Evolutionary conservation across 2,113 vertebrate species (phyloP).

Genomic region (Misgurnus mizolepis): DNA sequence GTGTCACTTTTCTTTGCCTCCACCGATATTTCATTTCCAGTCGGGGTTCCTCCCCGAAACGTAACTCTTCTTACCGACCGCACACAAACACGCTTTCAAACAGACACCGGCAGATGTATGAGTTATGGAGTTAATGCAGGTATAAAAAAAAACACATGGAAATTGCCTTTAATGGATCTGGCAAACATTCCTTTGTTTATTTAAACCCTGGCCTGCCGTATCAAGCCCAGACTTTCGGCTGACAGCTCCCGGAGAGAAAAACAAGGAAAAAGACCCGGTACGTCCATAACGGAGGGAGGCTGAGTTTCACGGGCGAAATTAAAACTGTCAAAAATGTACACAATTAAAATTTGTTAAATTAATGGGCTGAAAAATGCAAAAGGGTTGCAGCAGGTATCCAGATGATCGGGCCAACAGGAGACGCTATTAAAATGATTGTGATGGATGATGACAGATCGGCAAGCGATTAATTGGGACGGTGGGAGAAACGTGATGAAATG

Average conservation of each 20-base stretch:
- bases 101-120: constrained; percentile 36
- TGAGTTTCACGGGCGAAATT: constrained; percentile 68
- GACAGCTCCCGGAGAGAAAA: constrained; percentile 50
- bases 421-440: constrained; percentile 80
- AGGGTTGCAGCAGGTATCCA: constrained; percentile 77
- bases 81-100: constrained; percentile 28
- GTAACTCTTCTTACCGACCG: constrained; percentile 2
- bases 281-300: constrained; percentile 56
- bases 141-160: constrained; percentile 15
- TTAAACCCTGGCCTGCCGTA: constrained; percentile 33
- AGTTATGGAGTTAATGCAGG: constrained; percentile 10
- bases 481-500: constrained; percentile 57
- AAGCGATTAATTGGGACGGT: constrained; percentile 70
- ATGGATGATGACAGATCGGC: constrained; percentile 77
- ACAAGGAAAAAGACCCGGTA: constrained; percentile 25
- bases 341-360: constrained; percentile 85
- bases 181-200: constrained; percentile 50
- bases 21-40: constrained; percentile 62
- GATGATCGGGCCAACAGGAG: constrained; percentile 81
- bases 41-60: constrained; percentile 23
- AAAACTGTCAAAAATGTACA: constrained; percentile 80
- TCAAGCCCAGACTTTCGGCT: constrained; percentile 57
- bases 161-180: constrained; percentile 42
- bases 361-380: constrained; percentile 80
- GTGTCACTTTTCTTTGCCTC: constrained; percentile 70